Evolutionary conservation across 2,888 invertebrate genomes (phyloP).

Genomic region (Yponomeuta cagnagella): DNA sequence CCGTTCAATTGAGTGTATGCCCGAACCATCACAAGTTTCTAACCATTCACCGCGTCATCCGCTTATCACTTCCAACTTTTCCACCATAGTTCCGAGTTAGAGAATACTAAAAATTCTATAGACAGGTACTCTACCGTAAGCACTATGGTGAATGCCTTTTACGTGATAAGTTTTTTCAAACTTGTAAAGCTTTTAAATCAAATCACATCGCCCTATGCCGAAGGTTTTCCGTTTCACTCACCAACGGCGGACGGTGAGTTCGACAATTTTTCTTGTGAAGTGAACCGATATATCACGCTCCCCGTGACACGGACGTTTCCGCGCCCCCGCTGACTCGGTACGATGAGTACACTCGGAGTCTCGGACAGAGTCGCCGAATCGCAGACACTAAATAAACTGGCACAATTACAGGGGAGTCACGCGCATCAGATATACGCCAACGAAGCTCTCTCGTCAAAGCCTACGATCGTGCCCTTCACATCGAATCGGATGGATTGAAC

Average conservation of each 20-base stretch:
- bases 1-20: too few species aligned
- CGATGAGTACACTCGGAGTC: slow-evolving; percentile 22
- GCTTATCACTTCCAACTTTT: too few species aligned
- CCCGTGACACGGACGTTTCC: slow-evolving; percentile 52
- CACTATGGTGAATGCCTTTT: neutral
- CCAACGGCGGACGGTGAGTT: slow-evolving; percentile 33
- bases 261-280: slow-evolving; percentile 55
- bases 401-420: slow-evolving; percentile 19
- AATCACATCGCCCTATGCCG: neutral
- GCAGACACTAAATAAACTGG: slow-evolving; percentile 23
- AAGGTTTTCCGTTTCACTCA: slow-evolving; percentile 8
- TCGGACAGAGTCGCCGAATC: slow-evolving; percentile 16
- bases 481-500: neutral
- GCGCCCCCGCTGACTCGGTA: slow-evolving; percentile 39
- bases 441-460: slow-evolving; percentile 3
- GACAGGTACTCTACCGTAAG: neutral
- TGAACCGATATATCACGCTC: slow-evolving; percentile 60
- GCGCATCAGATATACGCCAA: slow-evolving; percentile 12
- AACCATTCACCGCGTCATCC: too few species aligned
- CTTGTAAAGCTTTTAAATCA: neutral
- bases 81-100: too few species aligned
- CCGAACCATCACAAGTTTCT: too few species aligned
- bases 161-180: neutral
- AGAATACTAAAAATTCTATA: too few species aligned
- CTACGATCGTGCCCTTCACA: slow-evolving; percentile 6